Evolutionary conservation across 2,113 vertebrate species (phyloP).

Genomic region (Arothron firmamentum): DNA sequence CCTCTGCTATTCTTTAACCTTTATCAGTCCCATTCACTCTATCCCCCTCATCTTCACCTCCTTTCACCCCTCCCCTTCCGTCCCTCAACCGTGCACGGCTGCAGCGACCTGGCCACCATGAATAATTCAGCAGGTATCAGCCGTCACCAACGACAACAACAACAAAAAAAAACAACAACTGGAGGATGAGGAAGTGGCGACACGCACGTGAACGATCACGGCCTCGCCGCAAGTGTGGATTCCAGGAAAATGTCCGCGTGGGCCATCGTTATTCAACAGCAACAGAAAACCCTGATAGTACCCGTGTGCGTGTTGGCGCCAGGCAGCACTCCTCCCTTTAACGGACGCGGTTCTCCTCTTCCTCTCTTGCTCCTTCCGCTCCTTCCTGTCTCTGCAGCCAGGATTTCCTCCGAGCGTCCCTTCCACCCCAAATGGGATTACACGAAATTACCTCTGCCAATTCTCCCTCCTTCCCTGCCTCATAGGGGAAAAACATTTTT

Average conservation of each 20-base stretch:
- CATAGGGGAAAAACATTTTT: conserved; percentile 13
- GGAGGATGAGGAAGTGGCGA: neutral
- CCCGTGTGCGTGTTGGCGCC: too few relatives aligned
- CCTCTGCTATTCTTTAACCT: conserved; percentile 1
- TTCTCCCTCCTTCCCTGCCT: conserved; percentile 11
- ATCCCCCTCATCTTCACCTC: neutral
- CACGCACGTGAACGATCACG: too few relatives aligned
- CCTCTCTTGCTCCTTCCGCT: conserved; percentile 8
- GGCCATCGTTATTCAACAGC: too few relatives aligned
- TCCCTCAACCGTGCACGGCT: neutral
- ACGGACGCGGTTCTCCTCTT: neutral
- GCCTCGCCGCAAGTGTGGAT: too few relatives aligned
- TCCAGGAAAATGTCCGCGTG: too few relatives aligned
- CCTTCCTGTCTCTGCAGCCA: conserved; percentile 9
- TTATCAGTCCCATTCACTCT: too few relatives aligned
- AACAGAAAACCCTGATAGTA: too few relatives aligned
- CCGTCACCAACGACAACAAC: neutral
- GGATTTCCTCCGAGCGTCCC: conserved; percentile 44
- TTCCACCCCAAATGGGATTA: conserved; percentile 62
- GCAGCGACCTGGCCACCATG: conserved; percentile 27
- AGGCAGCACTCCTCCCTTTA: neutral
- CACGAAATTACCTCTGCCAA: conserved; percentile 54
- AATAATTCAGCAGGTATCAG: conserved; percentile 35
- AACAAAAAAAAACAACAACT: conserved; percentile 20
- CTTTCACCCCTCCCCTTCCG: conserved; percentile 6